Evolutionary conservation across 2,888 invertebrate genomes (phyloP).

Genomic region (Calameuta idolon): DNA sequence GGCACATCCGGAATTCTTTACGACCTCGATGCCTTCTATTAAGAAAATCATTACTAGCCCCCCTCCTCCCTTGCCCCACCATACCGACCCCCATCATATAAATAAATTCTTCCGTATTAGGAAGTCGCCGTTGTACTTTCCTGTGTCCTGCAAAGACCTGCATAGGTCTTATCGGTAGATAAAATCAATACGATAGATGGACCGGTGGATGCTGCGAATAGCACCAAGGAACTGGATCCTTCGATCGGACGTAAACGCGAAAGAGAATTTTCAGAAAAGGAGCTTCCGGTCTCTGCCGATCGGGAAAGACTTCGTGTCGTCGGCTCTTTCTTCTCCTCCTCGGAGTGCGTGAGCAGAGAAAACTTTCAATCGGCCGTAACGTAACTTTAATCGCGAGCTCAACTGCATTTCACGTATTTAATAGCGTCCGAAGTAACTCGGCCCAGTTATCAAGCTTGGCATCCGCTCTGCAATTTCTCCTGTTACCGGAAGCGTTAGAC

Average conservation of each 20-base stretch:
- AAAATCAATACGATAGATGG: not conserved
- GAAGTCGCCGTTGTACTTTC: not conserved
- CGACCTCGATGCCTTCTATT: not conserved
- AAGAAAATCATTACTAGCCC: not conserved
- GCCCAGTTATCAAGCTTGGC: not conserved
- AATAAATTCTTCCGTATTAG: not conserved
- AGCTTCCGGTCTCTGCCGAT: not conserved
- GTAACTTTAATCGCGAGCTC: not conserved
- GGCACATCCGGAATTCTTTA: conserved; percentile 3
- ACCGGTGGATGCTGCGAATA: not conserved
- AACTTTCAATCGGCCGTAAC: not conserved
- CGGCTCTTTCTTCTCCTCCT: not conserved
- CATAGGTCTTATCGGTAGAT: not conserved
- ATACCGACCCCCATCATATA: not conserved
- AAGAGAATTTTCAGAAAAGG: not conserved
- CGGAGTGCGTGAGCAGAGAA: not conserved
- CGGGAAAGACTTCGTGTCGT: not conserved
- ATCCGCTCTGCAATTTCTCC: not conserved
- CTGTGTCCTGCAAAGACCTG: not conserved
- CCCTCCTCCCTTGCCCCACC: not conserved
- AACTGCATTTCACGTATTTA: not conserved
- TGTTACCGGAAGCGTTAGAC: not conserved
- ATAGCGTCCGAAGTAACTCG: not conserved
- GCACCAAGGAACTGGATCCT: not conserved
- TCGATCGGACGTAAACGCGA: not conserved